These are phyloP conservation scores for Tamandua tetradactyla DNA, from an alignment of 2,797 vertebrate species.

Conservation along the genomic window DNA sequence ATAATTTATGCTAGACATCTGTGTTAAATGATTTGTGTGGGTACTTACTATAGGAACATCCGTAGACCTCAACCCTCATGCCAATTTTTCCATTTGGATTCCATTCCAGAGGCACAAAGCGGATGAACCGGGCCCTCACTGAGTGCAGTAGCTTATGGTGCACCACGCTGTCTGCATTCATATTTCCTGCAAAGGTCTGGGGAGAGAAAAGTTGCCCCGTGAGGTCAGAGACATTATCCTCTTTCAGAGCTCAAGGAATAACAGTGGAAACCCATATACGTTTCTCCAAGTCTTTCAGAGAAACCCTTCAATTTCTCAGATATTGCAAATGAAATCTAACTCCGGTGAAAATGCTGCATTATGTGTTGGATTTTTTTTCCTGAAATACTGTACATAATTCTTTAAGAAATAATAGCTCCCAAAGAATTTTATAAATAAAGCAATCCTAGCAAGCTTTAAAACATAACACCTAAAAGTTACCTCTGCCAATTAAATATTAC, in stretches of 20 bases:
- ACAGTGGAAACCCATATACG: neutral
- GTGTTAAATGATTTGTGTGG: neutral
- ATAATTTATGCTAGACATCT: neutral
- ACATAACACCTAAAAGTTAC: neutral
- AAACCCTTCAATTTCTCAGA: neutral
- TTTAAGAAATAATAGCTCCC: neutral
- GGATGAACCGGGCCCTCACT: slow-evolving; percentile 92
- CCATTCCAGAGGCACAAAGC: slow-evolving; percentile 95
- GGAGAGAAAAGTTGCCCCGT: slow-evolving; percentile 67
- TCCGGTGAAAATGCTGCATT: neutral
- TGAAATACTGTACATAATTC: neutral
- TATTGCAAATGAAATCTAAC: neutral
- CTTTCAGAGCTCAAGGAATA: neutral
- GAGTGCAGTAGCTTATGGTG: slow-evolving; percentile 93
- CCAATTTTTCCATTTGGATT: slow-evolving; percentile 91
- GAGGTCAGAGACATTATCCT: neutral
- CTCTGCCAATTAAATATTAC: neutral
- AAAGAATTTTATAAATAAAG: neutral
- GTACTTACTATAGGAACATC: slow-evolving; percentile 97
- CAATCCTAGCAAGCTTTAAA: neutral
- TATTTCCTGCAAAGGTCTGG: slow-evolving; percentile 93
- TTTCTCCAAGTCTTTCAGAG: neutral
- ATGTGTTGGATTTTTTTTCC: neutral
- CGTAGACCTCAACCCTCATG: slow-evolving; percentile 93
- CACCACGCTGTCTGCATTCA: slow-evolving; percentile 92